Conservation (phyloP, 2,888 invertebrate genomes). For the Colletes collaris region DNA sequence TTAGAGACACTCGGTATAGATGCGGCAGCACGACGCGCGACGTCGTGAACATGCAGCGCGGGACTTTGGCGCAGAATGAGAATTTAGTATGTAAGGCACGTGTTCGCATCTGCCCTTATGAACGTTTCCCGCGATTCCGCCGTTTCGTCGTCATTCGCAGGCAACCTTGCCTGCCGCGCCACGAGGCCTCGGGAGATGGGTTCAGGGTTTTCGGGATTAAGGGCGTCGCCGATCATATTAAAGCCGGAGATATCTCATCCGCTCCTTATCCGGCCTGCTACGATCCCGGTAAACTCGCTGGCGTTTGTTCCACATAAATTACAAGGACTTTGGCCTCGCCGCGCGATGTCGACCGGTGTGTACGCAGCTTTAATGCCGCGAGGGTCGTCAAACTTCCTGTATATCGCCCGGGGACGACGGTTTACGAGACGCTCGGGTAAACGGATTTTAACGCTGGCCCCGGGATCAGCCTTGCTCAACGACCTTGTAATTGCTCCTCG, state of each 20-base stretch:
- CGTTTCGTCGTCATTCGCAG: slow-evolving; percentile 79
- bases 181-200: slow-evolving; percentile 47
- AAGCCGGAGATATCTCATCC: slow-evolving; percentile 72
- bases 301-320: slow-evolving; percentile 71
- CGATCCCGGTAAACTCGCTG: slow-evolving; percentile 49
- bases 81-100: slow-evolving; percentile 81
- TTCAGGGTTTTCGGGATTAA: slow-evolving; percentile 72
- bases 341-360: slow-evolving; percentile 40
- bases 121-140: slow-evolving; percentile 79
- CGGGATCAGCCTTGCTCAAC: slow-evolving; percentile 25
- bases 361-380: slow-evolving; percentile 52
- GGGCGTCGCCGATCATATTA: slow-evolving; percentile 78
- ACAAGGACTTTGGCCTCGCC: slow-evolving; percentile 50
- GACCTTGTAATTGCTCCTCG: slow-evolving; percentile 41
- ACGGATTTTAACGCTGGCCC: slow-evolving; percentile 45
- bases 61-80: slow-evolving; percentile 67
- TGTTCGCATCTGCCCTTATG: slow-evolving; percentile 82
- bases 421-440: slow-evolving; percentile 37
- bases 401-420: slow-evolving; percentile 31
- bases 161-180: slow-evolving; percentile 61
- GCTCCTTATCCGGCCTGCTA: slow-evolving; percentile 63
- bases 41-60: slow-evolving; percentile 58
- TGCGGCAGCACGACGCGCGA: slow-evolving; percentile 41
- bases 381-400: slow-evolving; percentile 58
- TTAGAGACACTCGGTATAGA: slow-evolving; percentile 59